Evolutionary conservation across 2,797 vertebrate genomes (phyloP).

Genomic region (Ctenosaura bakeri): DNA sequence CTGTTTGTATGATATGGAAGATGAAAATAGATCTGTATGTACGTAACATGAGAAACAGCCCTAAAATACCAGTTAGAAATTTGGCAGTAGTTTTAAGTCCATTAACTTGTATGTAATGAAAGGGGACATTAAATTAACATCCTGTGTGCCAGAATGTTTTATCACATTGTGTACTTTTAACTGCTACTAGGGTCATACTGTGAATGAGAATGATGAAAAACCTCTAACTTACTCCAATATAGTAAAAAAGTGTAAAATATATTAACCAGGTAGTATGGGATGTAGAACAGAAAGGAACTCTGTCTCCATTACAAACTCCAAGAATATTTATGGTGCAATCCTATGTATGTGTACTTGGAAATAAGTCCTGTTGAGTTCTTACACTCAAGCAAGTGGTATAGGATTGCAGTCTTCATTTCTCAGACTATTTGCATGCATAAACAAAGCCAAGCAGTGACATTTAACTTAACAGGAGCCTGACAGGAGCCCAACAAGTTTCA

Average conservation of each 20-base stretch:
- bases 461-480: neutral
- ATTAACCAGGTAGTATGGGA: neutral
- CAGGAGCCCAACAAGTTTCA: neutral
- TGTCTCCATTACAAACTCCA: neutral
- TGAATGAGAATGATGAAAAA: neutral
- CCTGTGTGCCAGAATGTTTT: neutral
- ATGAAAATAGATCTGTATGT: constrained; percentile 10
- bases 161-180: neutral
- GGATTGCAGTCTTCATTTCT: constrained; percentile 13
- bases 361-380: neutral
- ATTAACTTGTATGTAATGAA: neutral
- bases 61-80: constrained; percentile 14
- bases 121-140: neutral
- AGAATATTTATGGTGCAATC: neutral
- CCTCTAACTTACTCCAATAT: neutral
- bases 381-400: neutral
- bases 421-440: neutral
- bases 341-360: neutral
- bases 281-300: neutral
- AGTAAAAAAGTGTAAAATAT: neutral
- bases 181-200: neutral
- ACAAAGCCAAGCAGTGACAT: constrained; percentile 1
- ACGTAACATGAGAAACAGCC: neutral
- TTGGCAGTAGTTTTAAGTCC: neutral
- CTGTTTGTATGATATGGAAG: neutral